phyloP scores from a whole-genome alignment of 2,888 invertebrate species.

The Magallana nippona region DNA sequence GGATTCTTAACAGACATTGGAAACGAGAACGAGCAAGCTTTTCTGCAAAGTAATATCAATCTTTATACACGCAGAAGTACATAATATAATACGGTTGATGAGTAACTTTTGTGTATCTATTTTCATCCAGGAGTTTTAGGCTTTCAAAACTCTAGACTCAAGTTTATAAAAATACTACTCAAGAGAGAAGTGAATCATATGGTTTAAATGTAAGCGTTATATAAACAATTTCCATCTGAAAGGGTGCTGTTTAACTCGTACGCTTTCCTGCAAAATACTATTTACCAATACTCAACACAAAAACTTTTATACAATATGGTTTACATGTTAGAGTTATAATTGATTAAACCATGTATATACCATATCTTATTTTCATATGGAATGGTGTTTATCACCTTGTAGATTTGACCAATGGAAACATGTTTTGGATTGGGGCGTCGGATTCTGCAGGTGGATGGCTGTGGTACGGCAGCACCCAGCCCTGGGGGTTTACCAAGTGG shows the following conservation, averaged over 20 bases:
- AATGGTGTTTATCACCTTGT: background rate
- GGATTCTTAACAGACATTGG: background rate
- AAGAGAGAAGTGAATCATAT: no score
- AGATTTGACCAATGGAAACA: background rate
- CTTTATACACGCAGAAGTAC: no score
- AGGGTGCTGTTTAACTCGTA: no score
- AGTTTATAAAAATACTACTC: no score
- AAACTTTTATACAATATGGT: no score
- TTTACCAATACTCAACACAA: background rate
- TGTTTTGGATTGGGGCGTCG: background rate
- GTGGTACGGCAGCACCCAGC: background rate
- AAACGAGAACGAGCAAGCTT: background rate
- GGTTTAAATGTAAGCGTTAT: no score
- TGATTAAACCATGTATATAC: no score
- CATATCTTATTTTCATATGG: background rate
- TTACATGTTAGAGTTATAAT: background rate
- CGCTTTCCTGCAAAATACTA: background rate
- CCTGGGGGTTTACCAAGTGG: background rate
- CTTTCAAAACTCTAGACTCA: no score
- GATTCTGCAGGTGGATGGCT: background rate
- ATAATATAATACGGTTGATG: no score
- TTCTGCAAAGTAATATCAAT: background rate
- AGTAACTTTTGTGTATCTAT: no score
- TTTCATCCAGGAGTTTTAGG: no score
- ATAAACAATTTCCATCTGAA: no score